phyloP scores from a whole-genome alignment of 2,113 vertebrate genomes.

The Pungitius pungitius region DNA sequence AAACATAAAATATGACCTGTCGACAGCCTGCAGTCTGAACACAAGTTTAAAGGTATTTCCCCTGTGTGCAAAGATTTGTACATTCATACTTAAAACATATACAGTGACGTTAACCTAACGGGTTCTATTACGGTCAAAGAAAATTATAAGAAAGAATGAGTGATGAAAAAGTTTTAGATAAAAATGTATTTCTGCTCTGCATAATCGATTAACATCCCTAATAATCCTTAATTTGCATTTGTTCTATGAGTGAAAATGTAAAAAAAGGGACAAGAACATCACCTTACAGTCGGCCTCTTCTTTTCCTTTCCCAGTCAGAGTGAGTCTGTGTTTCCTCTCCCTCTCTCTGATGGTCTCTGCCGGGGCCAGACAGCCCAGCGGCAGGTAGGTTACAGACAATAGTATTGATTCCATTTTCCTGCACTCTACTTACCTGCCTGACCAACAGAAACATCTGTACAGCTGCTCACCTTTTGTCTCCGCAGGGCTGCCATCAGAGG shows the following conservation, averaged over 20 bases:
- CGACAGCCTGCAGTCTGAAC: slow-evolving; percentile 28
- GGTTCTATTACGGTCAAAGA: not conserved
- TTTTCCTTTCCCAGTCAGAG: slow-evolving; percentile 49
- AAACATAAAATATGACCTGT: slow-evolving; percentile 28
- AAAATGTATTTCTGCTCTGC: slow-evolving; percentile 12
- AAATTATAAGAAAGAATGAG: slow-evolving; percentile 17
- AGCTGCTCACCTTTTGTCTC: slow-evolving; percentile 71
- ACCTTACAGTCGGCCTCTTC: slow-evolving; percentile 58
- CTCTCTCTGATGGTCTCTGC: slow-evolving; percentile 48
- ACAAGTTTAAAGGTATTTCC: slow-evolving; percentile 24
- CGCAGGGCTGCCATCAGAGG: slow-evolving; percentile 50
- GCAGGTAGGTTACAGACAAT: slow-evolving; percentile 79
- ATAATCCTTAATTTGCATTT: not conserved
- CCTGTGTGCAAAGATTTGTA: slow-evolving; percentile 23
- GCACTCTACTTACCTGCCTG: slow-evolving; percentile 67
- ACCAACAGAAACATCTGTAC: slow-evolving; percentile 50
- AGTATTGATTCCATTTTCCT: slow-evolving; percentile 77
- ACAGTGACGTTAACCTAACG: not conserved
- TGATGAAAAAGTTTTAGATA: slow-evolving; percentile 40
- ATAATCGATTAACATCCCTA: slow-evolving; percentile 1
- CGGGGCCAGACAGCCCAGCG: slow-evolving; percentile 75
- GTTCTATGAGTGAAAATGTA: slow-evolving; percentile 14
- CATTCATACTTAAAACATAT: slow-evolving; percentile 8
- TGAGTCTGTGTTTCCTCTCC: slow-evolving; percentile 43
- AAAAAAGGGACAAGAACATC: slow-evolving; percentile 22